Base-by-base conservation (phyloP, 2,113 vertebrate genomes). In the Eulemur macaco region DNA sequence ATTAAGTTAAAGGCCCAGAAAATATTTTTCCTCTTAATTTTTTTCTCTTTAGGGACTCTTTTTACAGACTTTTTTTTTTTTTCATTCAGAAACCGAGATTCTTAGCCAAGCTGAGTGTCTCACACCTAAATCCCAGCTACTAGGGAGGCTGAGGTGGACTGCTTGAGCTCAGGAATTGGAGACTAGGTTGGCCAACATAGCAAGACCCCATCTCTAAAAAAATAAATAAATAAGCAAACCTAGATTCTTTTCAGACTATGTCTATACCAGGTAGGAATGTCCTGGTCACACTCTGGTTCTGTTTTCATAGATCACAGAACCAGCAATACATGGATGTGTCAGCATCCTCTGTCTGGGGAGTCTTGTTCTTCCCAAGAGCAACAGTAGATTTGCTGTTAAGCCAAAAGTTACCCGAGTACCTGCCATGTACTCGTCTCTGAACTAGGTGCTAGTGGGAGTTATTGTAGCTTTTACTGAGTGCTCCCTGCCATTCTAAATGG, bases 181-280 rank as follows among this genome's bases (percentile, higher is more conserved):
- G 27, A 63, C 60, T 11, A 63, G 27, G 27, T 63, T 63, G 60
- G 60, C 3, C 60, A 29, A 29, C 25, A 63, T 63, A 63, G 60
- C 27, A 25, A 63, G 60, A 63, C 60, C 25, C 60, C 23, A 10
- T 63, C 60, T 63, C 60, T 63, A 63, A 63, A 29, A 63, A 11
- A 11, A 60, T 23, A 29, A 63, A 29, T 63, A 63, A 27, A 29
- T 63, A 29, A 63, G 11, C 27, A 63, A 94, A 71, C 82, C 42
- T 77, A 66, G 76, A 92, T 73, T 92, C 80, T 94, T 88, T 96
- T 73, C 29, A 39, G 47, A 66, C 78, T 60, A 15, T 68, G 45
- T 78, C 81, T 74, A n/a, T 9, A 17, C 21, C 80, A 85, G 8
- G 34, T 37, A 64, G n/a, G 64, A 86, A 77, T 42, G 56, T 84